Conservation (phyloP, 2,888 invertebrate species). For the Lymantria dispar region DNA sequence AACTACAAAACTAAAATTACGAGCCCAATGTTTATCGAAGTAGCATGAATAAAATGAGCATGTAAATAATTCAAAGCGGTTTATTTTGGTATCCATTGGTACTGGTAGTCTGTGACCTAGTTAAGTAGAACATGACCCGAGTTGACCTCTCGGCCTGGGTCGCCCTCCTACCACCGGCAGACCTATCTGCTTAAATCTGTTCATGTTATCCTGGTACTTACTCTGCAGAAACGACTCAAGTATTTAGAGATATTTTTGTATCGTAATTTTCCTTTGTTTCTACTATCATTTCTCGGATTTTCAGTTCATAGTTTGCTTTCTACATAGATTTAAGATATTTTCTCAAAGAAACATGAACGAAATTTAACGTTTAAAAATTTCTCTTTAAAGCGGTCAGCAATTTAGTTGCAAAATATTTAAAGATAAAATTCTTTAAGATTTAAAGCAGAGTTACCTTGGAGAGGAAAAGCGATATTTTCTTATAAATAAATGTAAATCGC, state of each 20-base stretch:
- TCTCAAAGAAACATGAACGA: too few species aligned
- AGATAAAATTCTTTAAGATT: too few species aligned
- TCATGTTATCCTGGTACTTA: constrained; percentile 37
- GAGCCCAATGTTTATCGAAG: constrained; percentile 4
- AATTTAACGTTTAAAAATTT: too few species aligned
- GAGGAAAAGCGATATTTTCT: neutral
- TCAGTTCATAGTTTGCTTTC: too few species aligned
- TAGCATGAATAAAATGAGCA: neutral
- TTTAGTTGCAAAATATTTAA: too few species aligned
- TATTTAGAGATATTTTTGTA: constrained; percentile 7
- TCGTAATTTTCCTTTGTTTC: neutral
- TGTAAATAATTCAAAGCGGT: constrained; percentile 41
- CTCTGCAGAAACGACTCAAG: constrained; percentile 8
- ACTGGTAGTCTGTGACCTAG: constrained; percentile 68
- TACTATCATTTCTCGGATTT: too few species aligned
- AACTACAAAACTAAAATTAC: neutral
- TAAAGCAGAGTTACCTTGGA: neutral
- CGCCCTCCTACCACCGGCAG: constrained; percentile 34
- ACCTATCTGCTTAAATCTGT: constrained; percentile 38
- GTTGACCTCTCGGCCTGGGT: constrained; percentile 73
- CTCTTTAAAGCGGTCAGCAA: too few species aligned
- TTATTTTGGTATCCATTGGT: constrained; percentile 62
- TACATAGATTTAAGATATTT: too few species aligned
- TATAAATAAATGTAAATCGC: neutral
- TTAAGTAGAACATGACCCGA: constrained; percentile 60